Percentiles rank a stretch among this genome's conserved stretches.
These are phyloP conservation scores for Heterohyrax brucei DNA, from an alignment of 2,797 vertebrate genomes.

Conservation along the genomic window DNA sequence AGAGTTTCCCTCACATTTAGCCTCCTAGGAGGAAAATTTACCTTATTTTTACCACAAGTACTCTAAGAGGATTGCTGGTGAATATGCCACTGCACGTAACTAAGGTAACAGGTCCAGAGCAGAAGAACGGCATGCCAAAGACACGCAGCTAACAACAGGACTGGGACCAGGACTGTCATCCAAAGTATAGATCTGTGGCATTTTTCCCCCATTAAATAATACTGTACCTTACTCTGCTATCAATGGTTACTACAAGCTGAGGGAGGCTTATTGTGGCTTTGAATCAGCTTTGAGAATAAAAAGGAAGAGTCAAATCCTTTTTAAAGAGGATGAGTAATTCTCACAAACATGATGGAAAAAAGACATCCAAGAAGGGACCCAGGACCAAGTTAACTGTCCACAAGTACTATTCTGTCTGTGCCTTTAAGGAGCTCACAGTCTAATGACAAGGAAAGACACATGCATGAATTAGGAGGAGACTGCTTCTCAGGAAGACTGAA, in stretches of 20 bases:
- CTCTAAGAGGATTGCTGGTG: slow-evolving; percentile 19
- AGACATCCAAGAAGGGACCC: neutral
- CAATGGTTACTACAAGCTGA: neutral
- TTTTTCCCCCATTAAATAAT: neutral
- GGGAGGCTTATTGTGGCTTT: neutral
- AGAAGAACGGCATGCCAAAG: neutral
- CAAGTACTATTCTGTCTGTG: neutral
- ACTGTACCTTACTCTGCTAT: neutral
- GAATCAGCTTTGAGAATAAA: slow-evolving; percentile 45
- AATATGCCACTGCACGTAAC: slow-evolving; percentile 26
- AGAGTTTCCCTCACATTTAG: slow-evolving; percentile 33
- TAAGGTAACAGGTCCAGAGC: neutral
- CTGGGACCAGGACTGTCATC: neutral
- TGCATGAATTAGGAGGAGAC: slow-evolving; percentile 23
- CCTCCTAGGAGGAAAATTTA: neutral
- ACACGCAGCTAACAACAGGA: neutral
- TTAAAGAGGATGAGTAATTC: neutral
- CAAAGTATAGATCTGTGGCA: neutral
- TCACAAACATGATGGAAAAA: neutral
- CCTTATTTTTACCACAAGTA: neutral
- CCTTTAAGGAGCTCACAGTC: neutral
- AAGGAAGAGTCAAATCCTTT: slow-evolving; percentile 42
- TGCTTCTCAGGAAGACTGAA: neutral
- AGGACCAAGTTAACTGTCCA: neutral
- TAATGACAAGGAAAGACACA: neutral